Evolutionary conservation across 2,113 vertebrate genomes (phyloP).

Genomic region (Odocoileus hemionus): DNA sequence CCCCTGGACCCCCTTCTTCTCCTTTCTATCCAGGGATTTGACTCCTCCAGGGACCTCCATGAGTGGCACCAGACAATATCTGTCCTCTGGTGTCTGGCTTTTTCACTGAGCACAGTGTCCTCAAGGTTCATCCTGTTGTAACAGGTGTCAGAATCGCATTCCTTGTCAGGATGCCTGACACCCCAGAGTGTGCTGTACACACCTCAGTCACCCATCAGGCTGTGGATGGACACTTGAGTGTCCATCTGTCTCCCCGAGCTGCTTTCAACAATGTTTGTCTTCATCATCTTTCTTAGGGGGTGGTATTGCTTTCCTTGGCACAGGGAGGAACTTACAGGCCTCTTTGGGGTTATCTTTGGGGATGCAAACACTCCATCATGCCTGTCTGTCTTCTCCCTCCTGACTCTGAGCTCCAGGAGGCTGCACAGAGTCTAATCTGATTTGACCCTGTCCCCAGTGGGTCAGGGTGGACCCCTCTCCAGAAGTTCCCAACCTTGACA

Average conservation of each 20-base stretch:
- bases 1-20: accelerated
- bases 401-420: not conserved
- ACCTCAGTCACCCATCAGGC: accelerated
- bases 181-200: accelerated
- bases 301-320: not conserved
- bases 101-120: not conserved
- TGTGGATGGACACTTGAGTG: accelerated
- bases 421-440: too few species aligned
- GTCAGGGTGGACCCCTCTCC: not conserved
- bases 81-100: not conserved
- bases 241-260: accelerated
- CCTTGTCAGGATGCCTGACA: not conserved
- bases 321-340: not conserved
- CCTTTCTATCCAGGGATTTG: not conserved
- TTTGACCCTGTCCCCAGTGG: accelerated
- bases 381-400: not conserved
- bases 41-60: not conserved
- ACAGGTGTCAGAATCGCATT: too few species aligned
- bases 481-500: not conserved
- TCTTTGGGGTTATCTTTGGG: not conserved
- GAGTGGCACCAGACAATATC: accelerated
- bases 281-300: accelerated
- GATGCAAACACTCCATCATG: not conserved
- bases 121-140: accelerated
- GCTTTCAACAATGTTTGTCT: accelerated